Conservation (phyloP, 2,888 invertebrate species). For the Drosophila mercatorum region DNA sequence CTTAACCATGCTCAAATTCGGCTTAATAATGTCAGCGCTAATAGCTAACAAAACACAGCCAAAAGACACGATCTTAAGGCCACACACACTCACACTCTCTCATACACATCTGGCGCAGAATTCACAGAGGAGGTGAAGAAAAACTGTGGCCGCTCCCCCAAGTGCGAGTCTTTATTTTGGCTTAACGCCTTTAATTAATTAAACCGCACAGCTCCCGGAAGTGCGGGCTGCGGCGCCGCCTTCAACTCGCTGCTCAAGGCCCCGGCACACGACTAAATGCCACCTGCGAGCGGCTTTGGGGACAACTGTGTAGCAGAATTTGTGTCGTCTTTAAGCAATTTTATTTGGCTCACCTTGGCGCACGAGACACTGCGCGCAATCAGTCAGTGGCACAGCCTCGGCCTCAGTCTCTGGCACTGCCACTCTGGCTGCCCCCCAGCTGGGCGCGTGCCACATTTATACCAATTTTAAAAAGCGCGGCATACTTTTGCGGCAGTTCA, state of each 20-base stretch:
- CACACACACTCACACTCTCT: slow-evolving; percentile 4
- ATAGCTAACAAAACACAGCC: slow-evolving; percentile 19
- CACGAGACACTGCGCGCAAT: slow-evolving; percentile 38
- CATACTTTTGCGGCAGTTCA: slow-evolving; percentile 57
- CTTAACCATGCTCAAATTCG: neutral
- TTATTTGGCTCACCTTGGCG: slow-evolving; percentile 48
- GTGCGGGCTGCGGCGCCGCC: slow-evolving; percentile 38
- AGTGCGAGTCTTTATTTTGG: slow-evolving; percentile 60
- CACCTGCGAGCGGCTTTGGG: slow-evolving; percentile 9
- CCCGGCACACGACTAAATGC: neutral
- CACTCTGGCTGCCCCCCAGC: neutral
- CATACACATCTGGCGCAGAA: neutral
- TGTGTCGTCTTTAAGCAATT: slow-evolving; percentile 49
- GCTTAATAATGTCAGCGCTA: slow-evolving; percentile 28
- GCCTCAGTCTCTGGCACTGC: neutral
- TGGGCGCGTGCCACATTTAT: slow-evolving; percentile 69
- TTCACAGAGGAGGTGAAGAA: neutral
- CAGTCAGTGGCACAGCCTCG: slow-evolving; percentile 40
- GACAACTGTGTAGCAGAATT: slow-evolving; percentile 41
- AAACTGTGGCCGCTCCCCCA: slow-evolving; percentile 27
- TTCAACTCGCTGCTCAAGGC: neutral
- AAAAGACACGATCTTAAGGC: neutral
- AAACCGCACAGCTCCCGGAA: slow-evolving; percentile 69
- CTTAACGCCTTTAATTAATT: slow-evolving; percentile 80
- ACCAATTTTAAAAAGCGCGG: slow-evolving; percentile 71